A percentile compares a stretch with the other conserved stretches of the same genome.
phyloP scores from a whole-genome alignment of 1,140 invertebrate genomes.

The Steinernema feltiae region DNA sequence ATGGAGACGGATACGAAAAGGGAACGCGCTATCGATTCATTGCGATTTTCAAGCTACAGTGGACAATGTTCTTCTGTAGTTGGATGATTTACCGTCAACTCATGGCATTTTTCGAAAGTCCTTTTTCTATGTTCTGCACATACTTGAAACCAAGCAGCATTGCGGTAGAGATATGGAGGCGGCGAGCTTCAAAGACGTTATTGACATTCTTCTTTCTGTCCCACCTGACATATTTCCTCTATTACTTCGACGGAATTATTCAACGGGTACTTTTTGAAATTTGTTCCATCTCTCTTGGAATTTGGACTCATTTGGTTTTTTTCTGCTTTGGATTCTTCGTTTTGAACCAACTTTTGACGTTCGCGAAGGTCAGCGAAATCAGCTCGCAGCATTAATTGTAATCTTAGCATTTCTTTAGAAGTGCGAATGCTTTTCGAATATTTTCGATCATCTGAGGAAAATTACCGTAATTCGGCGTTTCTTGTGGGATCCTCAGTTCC shows the following conservation, averaged over 20 bases:
- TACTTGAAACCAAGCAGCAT: neutral
- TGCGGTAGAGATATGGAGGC: neutral
- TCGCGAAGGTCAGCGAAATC: neutral
- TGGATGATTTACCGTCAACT: neutral
- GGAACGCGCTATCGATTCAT: neutral
- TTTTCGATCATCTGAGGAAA: neutral
- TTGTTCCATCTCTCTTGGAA: neutral
- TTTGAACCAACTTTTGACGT: neutral
- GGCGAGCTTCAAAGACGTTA: neutral
- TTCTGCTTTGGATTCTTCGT: neutral
- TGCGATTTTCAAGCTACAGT: neutral
- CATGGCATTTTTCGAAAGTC: neutral
- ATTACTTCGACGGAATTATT: neutral
- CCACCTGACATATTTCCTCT: neutral
- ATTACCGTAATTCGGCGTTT: neutral
- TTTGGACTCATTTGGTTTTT: neutral
- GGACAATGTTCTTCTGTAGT: neutral
- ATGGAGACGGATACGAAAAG: neutral
- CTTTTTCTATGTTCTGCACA: neutral
- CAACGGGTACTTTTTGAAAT: neutral
- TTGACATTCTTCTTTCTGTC: neutral
- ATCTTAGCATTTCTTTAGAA: neutral
- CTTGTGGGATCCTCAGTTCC: neutral
- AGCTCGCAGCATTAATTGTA: neutral
- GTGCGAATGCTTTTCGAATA: neutral